Base-by-base conservation (phyloP, 2,888 invertebrate genomes). In the Macrophya annulata region DNA sequence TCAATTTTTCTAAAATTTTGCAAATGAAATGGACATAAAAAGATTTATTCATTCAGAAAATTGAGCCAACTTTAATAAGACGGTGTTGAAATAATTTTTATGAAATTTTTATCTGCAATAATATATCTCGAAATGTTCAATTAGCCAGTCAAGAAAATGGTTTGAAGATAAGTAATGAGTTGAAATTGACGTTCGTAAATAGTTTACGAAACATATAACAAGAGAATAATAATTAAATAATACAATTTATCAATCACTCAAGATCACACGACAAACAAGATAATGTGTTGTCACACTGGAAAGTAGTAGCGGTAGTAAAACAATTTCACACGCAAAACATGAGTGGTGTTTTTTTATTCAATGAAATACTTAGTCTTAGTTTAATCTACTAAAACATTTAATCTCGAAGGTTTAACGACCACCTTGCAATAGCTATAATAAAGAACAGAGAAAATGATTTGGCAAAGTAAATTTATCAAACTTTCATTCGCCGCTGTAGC, bases 241-340 rank as follows among this genome's bases (percentile, higher is more conserved):
- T 62, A 62, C 81, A 62, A 81, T 43, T 51, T 62, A 81, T 81
- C 43, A 59, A 62, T 81, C 62, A 81, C 81, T 81, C 81, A 62
- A 62, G 31, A 81, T 81, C 59, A 81, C 81, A 43, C 81, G 21
- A 31, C 31, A 43, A 62, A 12, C 5, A 40, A 25, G n/a, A 62
- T 43, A 12, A 45, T 62, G 40, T 21, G 31, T 62, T 81, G 1
- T 31, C 21, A 59, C 79, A 81, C 43, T 62, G 59, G 15, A 81
- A 81, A 81, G 59, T 43, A 40, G 62, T 43, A 62, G 25, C 81
- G 31, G 9, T 43, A 55, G 55, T 55, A n/a, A 17, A 62, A 37
- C 43, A 62, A 62, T 59, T 55, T 1, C 81, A 81, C 40, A 62
- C 15, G 21, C 62, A 62, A 62, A 76, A 59, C 25, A 40, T 62